Base-by-base conservation (phyloP, 2,888 invertebrate genomes). In the Calliscelio sp. region DNA sequence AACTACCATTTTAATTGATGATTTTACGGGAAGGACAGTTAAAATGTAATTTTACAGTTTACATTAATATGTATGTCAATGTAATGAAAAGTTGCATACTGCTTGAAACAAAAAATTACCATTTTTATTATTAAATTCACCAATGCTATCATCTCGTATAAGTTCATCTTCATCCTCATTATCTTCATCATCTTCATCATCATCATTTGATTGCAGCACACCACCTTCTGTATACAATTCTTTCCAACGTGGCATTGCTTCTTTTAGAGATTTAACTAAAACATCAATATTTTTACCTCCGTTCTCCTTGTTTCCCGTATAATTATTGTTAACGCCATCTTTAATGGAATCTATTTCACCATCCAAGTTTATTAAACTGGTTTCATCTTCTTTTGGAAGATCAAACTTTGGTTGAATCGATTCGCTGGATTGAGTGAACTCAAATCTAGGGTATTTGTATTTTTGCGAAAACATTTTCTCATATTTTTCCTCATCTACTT, bases 201-300 rank as follows among this genome's bases (percentile, higher is more conserved):
- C 82, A 8, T 86, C 84, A 5, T 87, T 25, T 5, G 92, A 85
- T 16, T 89, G 81, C 0, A 91, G 85, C 2, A 90, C 79, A n/a
- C 92, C 92, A 41, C 90, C 92, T 81, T 92, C 92, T 0, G 90
- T 89, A 44, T 90, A 91, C 57, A 91, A 86, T 84, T 84, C 77
- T 46, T 79, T 84, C 77, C 66, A 79, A 44, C 57, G 63, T 10
- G 59, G 74, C 84, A 80, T 83, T 18, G 75, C 61, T 57, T 75
- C 73, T 63, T 84, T 81, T 51, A 84, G 44, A n/a, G 83, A 77
- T 46, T 85, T 70, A 22, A 77, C 80, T n/a, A 81, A 57, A 22
- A 61, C n/a, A 66, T 85, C 83, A 4, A 78, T 81, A 49, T 81
- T 75, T 18, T 85, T 73, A 1, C 65, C 28, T 3, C 80, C 73